Conservation (phyloP, 1,140 invertebrate species). For the Leptoteleia sp. region DNA sequence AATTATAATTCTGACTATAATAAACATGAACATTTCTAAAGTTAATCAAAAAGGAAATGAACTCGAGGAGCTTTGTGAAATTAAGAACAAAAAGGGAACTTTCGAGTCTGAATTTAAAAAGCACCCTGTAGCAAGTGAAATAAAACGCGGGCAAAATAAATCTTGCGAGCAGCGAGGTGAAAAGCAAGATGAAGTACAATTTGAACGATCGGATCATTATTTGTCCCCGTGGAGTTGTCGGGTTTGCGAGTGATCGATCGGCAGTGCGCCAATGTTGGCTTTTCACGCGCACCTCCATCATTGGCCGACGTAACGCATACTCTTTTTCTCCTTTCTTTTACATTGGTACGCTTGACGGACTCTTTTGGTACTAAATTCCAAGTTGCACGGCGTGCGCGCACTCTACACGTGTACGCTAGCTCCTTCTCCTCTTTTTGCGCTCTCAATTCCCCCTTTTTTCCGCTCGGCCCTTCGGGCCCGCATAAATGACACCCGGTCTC, state of each 20-base stretch:
- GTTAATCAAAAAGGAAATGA: too few relatives aligned
- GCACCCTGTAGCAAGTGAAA: too few relatives aligned
- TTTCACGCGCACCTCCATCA: constrained; percentile 32
- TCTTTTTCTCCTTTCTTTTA: constrained; percentile 31
- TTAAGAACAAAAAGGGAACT: too few relatives aligned
- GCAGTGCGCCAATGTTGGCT: constrained; percentile 44
- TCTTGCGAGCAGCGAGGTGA: not conserved
- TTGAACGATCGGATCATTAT: constrained; percentile 43
- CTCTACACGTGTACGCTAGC: constrained; percentile 38
- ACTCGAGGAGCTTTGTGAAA: too few relatives aligned
- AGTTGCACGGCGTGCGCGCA: constrained; percentile 17
- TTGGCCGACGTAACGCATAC: constrained; percentile 15
- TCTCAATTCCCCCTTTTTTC: constrained; percentile 5
- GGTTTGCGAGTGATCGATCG: constrained; percentile 46
- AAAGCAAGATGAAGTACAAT: constrained; percentile 15
- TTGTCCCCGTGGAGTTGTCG: constrained; percentile 26
- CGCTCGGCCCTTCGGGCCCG: constrained; percentile 18
- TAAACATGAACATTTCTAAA: too few relatives aligned
- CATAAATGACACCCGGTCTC: constrained; percentile 19
- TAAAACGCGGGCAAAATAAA: too few relatives aligned
- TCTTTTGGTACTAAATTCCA: constrained; percentile 55
- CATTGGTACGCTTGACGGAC: constrained; percentile 47
- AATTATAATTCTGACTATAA: too few relatives aligned
- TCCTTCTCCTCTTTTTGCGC: constrained; percentile 16
- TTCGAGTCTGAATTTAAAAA: too few relatives aligned